These are phyloP conservation scores for Meteorus cinctellus DNA, from an alignment of 2,888 invertebrate species.

Conservation along the genomic window DNA sequence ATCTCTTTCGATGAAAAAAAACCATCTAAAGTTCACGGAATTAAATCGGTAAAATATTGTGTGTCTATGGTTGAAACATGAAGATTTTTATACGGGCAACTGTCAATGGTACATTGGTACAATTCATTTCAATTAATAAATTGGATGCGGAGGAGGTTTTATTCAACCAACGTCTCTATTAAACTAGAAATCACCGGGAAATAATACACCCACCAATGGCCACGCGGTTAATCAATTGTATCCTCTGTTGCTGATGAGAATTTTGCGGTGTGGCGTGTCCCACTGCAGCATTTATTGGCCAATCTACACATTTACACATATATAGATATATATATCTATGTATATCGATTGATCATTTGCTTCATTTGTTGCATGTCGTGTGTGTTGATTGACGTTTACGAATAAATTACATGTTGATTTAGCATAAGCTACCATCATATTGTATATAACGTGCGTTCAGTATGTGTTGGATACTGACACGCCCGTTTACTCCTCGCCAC, in stretches of 20 bases:
- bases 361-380: background rate
- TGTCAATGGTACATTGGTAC: constrained; percentile 3
- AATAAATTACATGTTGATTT: background rate
- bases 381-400: background rate
- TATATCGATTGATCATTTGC: background rate
- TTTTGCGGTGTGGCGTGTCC: background rate
- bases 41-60: too few relatives aligned
- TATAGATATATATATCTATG: background rate
- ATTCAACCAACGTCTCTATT: constrained; percentile 12
- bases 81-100: constrained; percentile 13
- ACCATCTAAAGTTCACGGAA: too few relatives aligned
- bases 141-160: background rate
- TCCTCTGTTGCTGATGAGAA: background rate
- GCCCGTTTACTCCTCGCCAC: background rate
- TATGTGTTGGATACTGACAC: too few relatives aligned
- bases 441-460: too few relatives aligned
- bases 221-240: constrained; percentile 4
- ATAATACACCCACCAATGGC: background rate
- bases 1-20: too few relatives aligned
- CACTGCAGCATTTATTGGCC: too few relatives aligned
- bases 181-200: constrained; percentile 1
- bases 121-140: constrained; percentile 20
- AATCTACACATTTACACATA: too few relatives aligned
- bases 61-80: too few relatives aligned
- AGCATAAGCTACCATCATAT: background rate